Conservation (phyloP, 2,888 invertebrate species). For the Allolobophora icterica region DNA sequence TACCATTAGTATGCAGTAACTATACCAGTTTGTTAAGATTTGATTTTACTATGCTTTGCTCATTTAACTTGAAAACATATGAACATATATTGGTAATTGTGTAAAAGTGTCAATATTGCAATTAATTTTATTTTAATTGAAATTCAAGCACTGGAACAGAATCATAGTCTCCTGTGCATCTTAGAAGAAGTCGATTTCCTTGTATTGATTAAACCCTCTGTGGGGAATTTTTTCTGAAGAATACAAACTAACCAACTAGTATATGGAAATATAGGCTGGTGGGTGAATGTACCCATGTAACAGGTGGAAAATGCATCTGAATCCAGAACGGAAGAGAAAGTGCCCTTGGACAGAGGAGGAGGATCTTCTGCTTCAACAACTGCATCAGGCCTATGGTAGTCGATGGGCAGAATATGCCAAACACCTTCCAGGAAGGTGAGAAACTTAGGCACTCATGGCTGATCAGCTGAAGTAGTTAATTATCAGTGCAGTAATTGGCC, state of each 20-base stretch:
- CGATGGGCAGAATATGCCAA: background rate
- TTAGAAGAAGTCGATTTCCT: too few species aligned
- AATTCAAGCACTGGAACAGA: too few species aligned
- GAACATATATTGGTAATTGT: background rate
- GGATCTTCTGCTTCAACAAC: background rate
- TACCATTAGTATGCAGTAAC: background rate
- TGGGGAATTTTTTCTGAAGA: background rate
- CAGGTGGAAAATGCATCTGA: background rate
- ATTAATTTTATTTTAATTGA: too few species aligned
- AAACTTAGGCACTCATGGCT: background rate
- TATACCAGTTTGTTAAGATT: background rate
- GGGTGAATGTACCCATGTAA: background rate
- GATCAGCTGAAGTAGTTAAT: background rate
- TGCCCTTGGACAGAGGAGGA: background rate
- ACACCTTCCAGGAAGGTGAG: constrained; percentile 7
- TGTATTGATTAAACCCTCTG: too few species aligned
- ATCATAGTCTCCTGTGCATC: too few species aligned
- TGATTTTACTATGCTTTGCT: background rate
- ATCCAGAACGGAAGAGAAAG: background rate
- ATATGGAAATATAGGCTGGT: background rate
- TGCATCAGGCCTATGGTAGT: background rate
- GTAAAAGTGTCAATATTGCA: too few species aligned
- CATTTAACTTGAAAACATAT: background rate
- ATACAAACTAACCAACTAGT: too few species aligned
- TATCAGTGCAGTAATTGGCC: background rate